Conservation (phyloP, 2,888 invertebrate species). For the Noctua janthina region DNA sequence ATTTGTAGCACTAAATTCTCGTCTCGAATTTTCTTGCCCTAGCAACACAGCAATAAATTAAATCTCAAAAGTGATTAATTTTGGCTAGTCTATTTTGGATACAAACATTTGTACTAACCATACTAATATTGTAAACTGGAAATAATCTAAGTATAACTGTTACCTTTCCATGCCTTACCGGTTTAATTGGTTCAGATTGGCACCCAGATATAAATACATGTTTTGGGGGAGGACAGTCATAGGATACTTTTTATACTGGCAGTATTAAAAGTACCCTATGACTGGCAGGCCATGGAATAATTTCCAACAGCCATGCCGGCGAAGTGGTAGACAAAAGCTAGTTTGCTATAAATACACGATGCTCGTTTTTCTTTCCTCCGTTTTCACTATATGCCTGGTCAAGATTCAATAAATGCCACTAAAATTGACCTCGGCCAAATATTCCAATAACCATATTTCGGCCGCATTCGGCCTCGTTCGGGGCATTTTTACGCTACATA, state of each 20-base stretch:
- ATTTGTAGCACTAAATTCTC: background rate
- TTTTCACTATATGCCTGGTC: background rate
- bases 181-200: background rate
- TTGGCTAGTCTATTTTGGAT: background rate
- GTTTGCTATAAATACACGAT: background rate
- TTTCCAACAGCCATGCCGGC: background rate
- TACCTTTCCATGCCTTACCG: background rate
- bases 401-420: conserved; percentile 53
- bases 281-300: background rate
- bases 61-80: background rate
- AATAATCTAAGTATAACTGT: background rate
- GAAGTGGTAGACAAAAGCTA: background rate
- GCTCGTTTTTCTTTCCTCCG: background rate
- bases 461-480: conserved; percentile 19
- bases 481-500: conserved; percentile 19
- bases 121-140: background rate
- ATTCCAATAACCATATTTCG: conserved; percentile 50
- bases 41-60: background rate
- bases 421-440: conserved; percentile 41
- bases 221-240: background rate
- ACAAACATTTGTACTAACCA: background rate
- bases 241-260: background rate
- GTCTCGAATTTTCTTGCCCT: background rate
- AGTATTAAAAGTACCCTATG: too few relatives aligned
- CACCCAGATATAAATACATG: background rate